Base-by-base conservation (phyloP, 2,888 invertebrate species). In the Tanytarsus gracilentus region DNA sequence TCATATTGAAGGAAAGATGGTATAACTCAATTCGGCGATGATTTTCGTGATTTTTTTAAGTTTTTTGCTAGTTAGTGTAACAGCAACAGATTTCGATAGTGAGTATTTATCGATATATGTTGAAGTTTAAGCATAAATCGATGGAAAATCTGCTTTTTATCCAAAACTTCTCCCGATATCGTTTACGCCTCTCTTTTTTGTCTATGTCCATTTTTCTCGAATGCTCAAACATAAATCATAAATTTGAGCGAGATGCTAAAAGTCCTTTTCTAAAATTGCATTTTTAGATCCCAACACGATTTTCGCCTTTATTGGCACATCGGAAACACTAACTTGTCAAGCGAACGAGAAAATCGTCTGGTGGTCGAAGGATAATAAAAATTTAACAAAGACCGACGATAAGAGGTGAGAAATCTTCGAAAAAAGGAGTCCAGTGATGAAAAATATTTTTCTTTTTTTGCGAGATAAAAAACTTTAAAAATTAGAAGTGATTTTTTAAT, bases 331-430 rank as follows among this genome's bases (percentile, higher is more conserved):
- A 29, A 74, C 74, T 63, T 83, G 83, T 66, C 75, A 74, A 65
- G 75, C 79, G 8, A 72, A 76, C 49, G 70, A 71, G 36, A 76
- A 77, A 65, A 71, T 72, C 39, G 75, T 80, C 64, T 77, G 77
- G 75, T 84, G 84, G 84, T 77, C 73, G 40, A 76, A 76, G 61
- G 76, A 78, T 64, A 78, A 76, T 36, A 73, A 72, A 64, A 81
- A 79, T 68, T 72, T 81, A 52, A 78, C 79, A 40, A 72, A 72
- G 64, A 71, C 74, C 63, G 68, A 68, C 62, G 44, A 44, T 44
- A 71, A 72, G 64, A 77, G 79, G 79, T 79, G 71, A 63, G 64
- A 63, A n/a, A n/a, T n/a, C n/a, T n/a, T n/a, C n/a, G n/a, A n/a
- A n/a, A n/a, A n/a, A n/a, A n/a, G n/a, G n/a, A n/a, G n/a, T n/a